Evolutionary conservation across 1,140 invertebrate species (phyloP), one percentile per base, ranked within the genome.

Genomic region (Drosophila bocqueti): DNA sequence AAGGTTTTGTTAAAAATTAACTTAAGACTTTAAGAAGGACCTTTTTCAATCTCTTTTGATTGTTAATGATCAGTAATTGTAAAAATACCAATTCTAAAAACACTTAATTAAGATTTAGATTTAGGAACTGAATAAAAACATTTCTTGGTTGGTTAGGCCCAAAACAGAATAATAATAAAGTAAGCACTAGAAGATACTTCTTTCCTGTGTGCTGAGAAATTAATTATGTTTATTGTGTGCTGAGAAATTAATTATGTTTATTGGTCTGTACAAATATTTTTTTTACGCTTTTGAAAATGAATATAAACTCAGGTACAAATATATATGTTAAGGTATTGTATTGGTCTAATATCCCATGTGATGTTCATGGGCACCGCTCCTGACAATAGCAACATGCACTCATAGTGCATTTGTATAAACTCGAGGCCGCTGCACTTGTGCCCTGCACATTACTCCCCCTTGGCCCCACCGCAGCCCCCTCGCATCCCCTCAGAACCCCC

Each of bases 401-500:
- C 79, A 61, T 67, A 79, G 80, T 89, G 81, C 84, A 89, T 87
- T 87, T 81, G 84, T 77, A 83, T 87, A 83, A 72, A 87, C 77
- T 84, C 68, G 76, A 84, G 82, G 85, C 85, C 67, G 85, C 69
- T 90, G 84, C 84, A 90, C 85, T 90, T 84, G 85, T 81, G 85
- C 74, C 84, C 72, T 49, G 40, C 52, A 57, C 73, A 68, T 55
- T 42, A 45, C 55, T 24, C 78, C 49, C 45, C 47, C 11, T 26
- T 60, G 13, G 26, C 36, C 59, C 10, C 34, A 2, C 9, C 46
- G 13, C 57, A 8, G 9, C 3, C 26, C 21, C 42, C 10, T 43
- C 34, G 10, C 62, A n/a, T 21, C 29, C 11, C 31, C 71, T 38
- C 18, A 52, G 45, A 21, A 31, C 8, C 8, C 9, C 31, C 9